Base-by-base conservation (phyloP, 2,888 invertebrate species). In the Yponomeuta sedellus region DNA sequence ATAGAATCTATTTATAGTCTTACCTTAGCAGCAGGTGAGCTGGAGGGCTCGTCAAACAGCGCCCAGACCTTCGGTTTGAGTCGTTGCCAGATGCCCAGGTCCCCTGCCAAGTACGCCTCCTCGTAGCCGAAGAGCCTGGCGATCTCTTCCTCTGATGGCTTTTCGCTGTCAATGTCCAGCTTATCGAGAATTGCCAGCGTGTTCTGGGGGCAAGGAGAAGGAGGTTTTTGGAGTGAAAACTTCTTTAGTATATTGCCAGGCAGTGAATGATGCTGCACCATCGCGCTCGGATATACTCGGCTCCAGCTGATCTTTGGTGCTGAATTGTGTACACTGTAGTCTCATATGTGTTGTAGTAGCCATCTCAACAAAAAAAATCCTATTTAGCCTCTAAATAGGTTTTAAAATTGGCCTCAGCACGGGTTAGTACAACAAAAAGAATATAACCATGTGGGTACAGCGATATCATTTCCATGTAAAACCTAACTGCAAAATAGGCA, bases 151-250 rank as follows among this genome's bases (percentile, higher is more conserved):
- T 98, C 98, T 67, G 96, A 97, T 2, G 97, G 97, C 78, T 96
- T 95, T 77, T 97, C 98, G 69, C 97, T 96, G 88, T 98, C 98
- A 75, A 98, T 94, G 90, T 99, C 99, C 87, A 99, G 91, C 78
- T 98, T 96, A 90, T 99, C 98, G 81, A 99, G 92, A 74, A 99
- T 98, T 22, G 98, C 97, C 90, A 99, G 92, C 68, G 98, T 99
- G 79, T 98, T 97, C 94, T 99, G 95, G 25, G 39, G 67, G 78
- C 73, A 76, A 77, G 39, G 20, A 65, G 28, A 59, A 16, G 25
- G 40, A 28, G 1, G 16, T 1, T 2, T 25, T n/a, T 22, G 5
- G 12, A 58, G 20, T 20, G 20, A 11, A 8, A 52, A 12, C 44
- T 5, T 4, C 3, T 16, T 12, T 3, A 16, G 44, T 44, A 2